Evolutionary conservation across 2,888 invertebrate species (phyloP).

Genomic region (Meganola albula): DNA sequence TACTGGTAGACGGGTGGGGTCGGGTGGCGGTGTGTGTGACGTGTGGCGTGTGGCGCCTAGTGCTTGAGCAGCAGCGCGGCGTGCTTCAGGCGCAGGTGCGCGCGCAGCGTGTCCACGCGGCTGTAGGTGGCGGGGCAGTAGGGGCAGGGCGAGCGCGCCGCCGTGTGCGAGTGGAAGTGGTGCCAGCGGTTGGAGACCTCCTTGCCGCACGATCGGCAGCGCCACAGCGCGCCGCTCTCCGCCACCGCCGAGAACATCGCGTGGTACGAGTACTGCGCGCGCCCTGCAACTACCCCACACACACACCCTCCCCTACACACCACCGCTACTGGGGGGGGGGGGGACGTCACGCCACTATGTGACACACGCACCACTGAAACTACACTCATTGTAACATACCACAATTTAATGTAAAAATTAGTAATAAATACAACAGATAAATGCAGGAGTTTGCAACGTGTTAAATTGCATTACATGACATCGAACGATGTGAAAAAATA

Average conservation of each 20-base stretch:
- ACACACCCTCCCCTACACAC: conserved; percentile 14
- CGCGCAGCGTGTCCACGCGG: conserved; percentile 90
- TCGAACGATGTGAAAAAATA: conserved; percentile 76
- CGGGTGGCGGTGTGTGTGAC: conserved; percentile 19
- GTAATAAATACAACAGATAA: conserved; percentile 83
- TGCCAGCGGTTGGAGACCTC: conserved; percentile 93
- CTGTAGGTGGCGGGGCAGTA: conserved; percentile 92
- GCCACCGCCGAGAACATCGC: conserved; percentile 88
- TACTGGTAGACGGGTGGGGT: conserved; percentile 32
- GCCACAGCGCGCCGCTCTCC: conserved; percentile 86
- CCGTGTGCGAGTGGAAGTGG: conserved; percentile 90
- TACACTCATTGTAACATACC: conserved; percentile 81
- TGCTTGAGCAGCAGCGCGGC: conserved; percentile 70
- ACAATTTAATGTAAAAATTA: conserved; percentile 85
- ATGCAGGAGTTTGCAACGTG: conserved; percentile 81
- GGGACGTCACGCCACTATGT: too few relatives aligned
- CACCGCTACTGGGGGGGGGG: conserved; percentile 39
- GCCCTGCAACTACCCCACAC: conserved; percentile 51
- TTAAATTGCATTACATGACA: conserved; percentile 79
- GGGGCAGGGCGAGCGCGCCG: conserved; percentile 87
- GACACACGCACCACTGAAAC: conserved; percentile 71
- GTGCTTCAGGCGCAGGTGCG: conserved; percentile 89
- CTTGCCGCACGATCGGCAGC: conserved; percentile 89
- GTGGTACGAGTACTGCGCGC: conserved; percentile 82
- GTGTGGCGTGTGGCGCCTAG: conserved; percentile 31